These are phyloP conservation scores for Chaetogeoica ovagalla DNA, from an alignment of 2,888 invertebrate genomes.

Conservation along the genomic window DNA sequence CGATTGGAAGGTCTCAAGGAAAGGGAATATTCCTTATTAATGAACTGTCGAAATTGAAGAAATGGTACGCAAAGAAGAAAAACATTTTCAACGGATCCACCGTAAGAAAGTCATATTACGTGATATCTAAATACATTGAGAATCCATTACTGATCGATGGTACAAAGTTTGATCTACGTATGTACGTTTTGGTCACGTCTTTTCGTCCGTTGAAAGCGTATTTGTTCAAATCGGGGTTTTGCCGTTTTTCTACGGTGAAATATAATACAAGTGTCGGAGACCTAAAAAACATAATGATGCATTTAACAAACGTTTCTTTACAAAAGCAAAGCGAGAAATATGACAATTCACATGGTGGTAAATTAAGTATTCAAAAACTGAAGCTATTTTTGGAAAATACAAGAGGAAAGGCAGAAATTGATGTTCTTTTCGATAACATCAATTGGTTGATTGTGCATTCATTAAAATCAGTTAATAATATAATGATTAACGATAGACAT, in stretches of 20 bases:
- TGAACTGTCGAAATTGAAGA: slow-evolving; percentile 88
- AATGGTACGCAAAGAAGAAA: slow-evolving; percentile 88
- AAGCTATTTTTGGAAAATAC: slow-evolving; percentile 88
- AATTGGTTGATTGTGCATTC: slow-evolving; percentile 91
- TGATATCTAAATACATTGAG: slow-evolving; percentile 94
- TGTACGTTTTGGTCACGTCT: slow-evolving; percentile 90
- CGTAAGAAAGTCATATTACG: slow-evolving; percentile 88
- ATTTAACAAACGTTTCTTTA: slow-evolving; percentile 95
- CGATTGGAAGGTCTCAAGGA: slow-evolving; percentile 91
- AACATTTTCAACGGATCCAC: slow-evolving; percentile 61
- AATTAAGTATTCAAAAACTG: slow-evolving; percentile 88
- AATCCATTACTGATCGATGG: slow-evolving; percentile 93
- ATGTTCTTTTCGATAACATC: slow-evolving; percentile 84
- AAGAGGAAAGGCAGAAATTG: slow-evolving; percentile 77
- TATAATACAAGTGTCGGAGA: slow-evolving; percentile 87
- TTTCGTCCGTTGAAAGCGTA: slow-evolving; percentile 92
- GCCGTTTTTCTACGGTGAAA: slow-evolving; percentile 94
- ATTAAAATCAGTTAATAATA: slow-evolving; percentile 86
- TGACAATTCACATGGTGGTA: too few species aligned
- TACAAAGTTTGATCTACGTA: slow-evolving; percentile 90
- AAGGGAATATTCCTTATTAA: slow-evolving; percentile 96
- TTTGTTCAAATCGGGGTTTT: slow-evolving; percentile 89
- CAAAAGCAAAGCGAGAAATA: slow-evolving; percentile 96
- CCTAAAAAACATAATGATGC: slow-evolving; percentile 90
- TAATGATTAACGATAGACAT: slow-evolving; percentile 90